Percentiles rank a stretch among this genome's conserved stretches.
Conservation (phyloP, 2,113 vertebrate species). For the Vulpes vulpes region DNA sequence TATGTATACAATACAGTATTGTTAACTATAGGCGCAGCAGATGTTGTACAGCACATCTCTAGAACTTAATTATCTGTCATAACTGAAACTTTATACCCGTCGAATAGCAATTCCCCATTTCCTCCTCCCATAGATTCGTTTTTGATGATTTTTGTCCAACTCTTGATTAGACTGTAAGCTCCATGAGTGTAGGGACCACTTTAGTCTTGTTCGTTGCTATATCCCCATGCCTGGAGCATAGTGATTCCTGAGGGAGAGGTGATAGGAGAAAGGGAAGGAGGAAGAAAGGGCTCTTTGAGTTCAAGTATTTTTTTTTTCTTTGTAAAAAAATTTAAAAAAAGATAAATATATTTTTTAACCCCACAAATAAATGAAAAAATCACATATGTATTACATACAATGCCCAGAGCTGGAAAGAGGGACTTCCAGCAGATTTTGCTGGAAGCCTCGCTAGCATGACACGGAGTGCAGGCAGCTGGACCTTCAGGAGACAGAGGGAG, state of each 20-base stretch:
- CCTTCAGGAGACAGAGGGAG: slow-evolving; percentile 26
- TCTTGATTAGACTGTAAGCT: not conserved
- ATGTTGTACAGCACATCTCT: not conserved
- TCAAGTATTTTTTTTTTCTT: not conserved
- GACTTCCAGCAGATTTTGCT: not conserved
- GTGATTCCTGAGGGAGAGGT: not conserved
- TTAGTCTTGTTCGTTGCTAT: not conserved
- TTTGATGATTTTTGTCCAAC: not conserved
- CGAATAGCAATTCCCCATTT: not conserved
- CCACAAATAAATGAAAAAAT: not conserved
- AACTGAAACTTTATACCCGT: not conserved
- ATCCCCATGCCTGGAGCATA: not conserved
- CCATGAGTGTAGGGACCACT: not conserved
- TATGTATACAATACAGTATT: not conserved
- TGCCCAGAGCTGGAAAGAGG: not conserved
- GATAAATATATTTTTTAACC: too few relatives aligned
- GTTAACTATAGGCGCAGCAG: not conserved
- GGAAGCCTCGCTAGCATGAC: not conserved
- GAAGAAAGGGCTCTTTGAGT: not conserved
- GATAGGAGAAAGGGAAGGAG: not conserved
- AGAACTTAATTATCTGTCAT: not conserved
- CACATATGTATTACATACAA: not conserved
- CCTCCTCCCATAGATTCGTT: not conserved
- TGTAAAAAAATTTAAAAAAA: not conserved
- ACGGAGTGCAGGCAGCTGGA: not conserved